Conservation (phyloP, 1,140 invertebrate species). For the Coptotermes formosanus region DNA sequence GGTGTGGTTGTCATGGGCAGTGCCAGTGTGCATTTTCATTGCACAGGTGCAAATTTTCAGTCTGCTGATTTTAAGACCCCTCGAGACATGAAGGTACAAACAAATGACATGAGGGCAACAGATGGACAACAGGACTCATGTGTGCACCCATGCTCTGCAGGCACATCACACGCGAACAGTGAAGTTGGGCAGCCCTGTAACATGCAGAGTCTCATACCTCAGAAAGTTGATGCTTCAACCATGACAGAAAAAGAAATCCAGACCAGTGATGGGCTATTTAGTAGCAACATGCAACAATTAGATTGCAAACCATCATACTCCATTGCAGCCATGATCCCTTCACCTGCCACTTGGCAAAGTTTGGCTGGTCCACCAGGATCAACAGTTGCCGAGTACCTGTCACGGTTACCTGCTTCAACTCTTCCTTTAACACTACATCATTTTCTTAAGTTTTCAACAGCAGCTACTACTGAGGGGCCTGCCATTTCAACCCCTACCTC, state of each 20-base stretch:
- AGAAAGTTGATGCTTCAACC: slow-evolving; percentile 29
- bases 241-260: slow-evolving; percentile 31
- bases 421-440: slow-evolving; percentile 49
- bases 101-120: not conserved
- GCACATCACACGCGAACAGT: not conserved
- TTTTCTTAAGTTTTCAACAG: slow-evolving; percentile 46
- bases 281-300: not conserved
- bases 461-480: slow-evolving; percentile 40
- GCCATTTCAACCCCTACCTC: not conserved
- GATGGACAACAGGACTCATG: not conserved
- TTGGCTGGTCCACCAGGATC: slow-evolving; percentile 30
- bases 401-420: slow-evolving; percentile 48
- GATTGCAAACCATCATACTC: slow-evolving; percentile 8
- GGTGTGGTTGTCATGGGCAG: slow-evolving; percentile 28
- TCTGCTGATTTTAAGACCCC: not conserved
- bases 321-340: slow-evolving; percentile 19
- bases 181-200: not conserved
- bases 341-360: slow-evolving; percentile 22
- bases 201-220: not conserved
- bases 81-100: not conserved
- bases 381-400: slow-evolving; percentile 49
- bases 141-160: not conserved
- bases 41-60: slow-evolving; percentile 14
- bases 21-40: slow-evolving; percentile 26
- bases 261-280: slow-evolving; percentile 20